Evolutionary conservation across 2,888 invertebrate species (phyloP), one percentile per base, ranked within the genome.

Genomic region (Zeuzera pyrina): DNA sequence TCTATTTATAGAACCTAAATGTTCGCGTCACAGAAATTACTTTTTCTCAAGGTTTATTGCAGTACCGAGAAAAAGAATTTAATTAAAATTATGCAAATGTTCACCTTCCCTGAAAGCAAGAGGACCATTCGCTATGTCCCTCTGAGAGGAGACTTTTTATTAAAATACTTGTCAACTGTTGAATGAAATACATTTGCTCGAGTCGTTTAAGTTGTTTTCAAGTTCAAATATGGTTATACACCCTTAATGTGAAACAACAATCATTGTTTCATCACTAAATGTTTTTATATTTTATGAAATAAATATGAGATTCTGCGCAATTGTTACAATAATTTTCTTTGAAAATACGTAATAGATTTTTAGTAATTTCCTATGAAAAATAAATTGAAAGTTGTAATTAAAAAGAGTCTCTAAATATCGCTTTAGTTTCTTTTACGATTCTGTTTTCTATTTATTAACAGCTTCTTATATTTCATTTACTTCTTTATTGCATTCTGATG

Each of bases 71-170:
- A 35, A 37, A 45, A 38, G 48, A 25, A 60, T 62, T 69, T 64
- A 69, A 70, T 68, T 68, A 63, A 64, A 67, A 59, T 52, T 53
- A 62, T 69, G 63, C 62, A 64, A 68, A 67, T 63, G 49, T 53
- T 59, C 58, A 60, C 57, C 58, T 61, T 51, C 40, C 45, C 31
- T 33, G 38, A 35, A 38, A 36, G 33, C 36, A 36, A 41, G 34
- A 38, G 31, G 31, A 41, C 38, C 36, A 38, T 42, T 52, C 24
- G 44, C 38, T 31, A 46, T 37, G 47, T 49, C 42, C 47, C 47
- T 56, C 52, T 41, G 38, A 45, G 41, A 26, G n/a, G n/a, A n/a
- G 39, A 46, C 29, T 48, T 61, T 59, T 59, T 60, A 61, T 61
- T 57, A 57, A 59, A 58, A 57, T 56, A 52, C 56, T 53, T 56